Evolutionary conservation across 2,797 vertebrate genomes (phyloP), one percentile per base, ranked within the genome.

Genomic region (Vespertilio murinus): DNA sequence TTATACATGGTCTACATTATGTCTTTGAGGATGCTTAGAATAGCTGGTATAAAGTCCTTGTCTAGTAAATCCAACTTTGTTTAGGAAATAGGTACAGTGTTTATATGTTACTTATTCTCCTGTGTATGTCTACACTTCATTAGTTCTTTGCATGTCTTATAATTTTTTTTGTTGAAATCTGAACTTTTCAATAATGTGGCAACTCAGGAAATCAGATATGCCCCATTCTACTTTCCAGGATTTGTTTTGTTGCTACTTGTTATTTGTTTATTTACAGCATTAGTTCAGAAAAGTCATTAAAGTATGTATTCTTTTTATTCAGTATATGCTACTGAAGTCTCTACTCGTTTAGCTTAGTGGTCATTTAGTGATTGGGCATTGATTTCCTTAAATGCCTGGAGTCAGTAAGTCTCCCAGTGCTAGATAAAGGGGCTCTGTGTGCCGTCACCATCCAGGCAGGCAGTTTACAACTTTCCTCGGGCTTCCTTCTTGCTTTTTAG

Each of bases 391-490:
- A 93, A 77, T 82, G 23, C 25, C 22, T 79, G 4, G 18, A 78
- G 73, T 75, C 33, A 75, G 5, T 86, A 74, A 78, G 61, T 91
- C 7, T n/a, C n/a, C 35, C 75, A 74, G 56, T 49, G 30, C 52
- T 75, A 86, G 33, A 54, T 33, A 30, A 88, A 38, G 75, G 64
- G 49, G 20, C 49, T 80, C n/a, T 75, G 2, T 91, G 67, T 52
- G 56, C 30, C 42, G 69, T 95, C 49, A 90, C 30, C 45, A 54
- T 4, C 89, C 40, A 92, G 67, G 59, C 40, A 85, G 69, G 23
- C 59, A 86, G 22, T 75, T 93, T 93, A 82, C 42, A 93, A 65
- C 52, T 86, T 77, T 87, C 11, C 20, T 78, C 75, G 87, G 52
- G n/a, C 56, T 90, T 73, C 65, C 16, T 61, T 86, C 40, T 33